Evolutionary conservation across 2,888 invertebrate genomes (phyloP).

Genomic region (Drosophila cracens): DNA sequence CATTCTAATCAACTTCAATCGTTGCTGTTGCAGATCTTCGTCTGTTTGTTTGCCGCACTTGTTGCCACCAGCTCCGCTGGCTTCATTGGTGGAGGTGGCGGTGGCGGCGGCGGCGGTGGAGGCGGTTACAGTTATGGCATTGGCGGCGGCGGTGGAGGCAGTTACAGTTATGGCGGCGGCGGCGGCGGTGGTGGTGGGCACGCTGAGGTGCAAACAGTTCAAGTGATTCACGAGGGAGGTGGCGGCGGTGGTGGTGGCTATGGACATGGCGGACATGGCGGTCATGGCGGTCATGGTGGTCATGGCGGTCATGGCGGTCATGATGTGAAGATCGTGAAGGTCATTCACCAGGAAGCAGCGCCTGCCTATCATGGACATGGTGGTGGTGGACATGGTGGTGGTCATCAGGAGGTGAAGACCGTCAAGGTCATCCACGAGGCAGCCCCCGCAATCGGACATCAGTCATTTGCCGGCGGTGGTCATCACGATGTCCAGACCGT

Average conservation of each 20-base stretch:
- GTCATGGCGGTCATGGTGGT: slow-evolving; percentile 47
- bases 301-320: slow-evolving; percentile 36
- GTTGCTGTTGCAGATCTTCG: slow-evolving; percentile 59
- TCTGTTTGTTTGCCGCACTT: slow-evolving; percentile 68
- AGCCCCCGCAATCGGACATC: slow-evolving; percentile 8
- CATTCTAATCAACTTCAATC: neutral
- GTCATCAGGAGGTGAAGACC: slow-evolving; percentile 59
- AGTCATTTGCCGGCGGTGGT: slow-evolving; percentile 19
- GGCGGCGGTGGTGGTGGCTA: slow-evolving; percentile 28
- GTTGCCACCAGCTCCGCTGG: slow-evolving; percentile 70
- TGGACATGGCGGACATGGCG: slow-evolving; percentile 47
- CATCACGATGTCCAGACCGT: slow-evolving; percentile 70
- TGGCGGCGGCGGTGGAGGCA: slow-evolving; percentile 35
- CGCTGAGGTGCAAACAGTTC: slow-evolving; percentile 60
- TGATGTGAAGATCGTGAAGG: slow-evolving; percentile 66
- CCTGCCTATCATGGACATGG: slow-evolving; percentile 21
- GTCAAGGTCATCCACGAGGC: slow-evolving; percentile 70
- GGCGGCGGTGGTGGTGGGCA: slow-evolving; percentile 51
- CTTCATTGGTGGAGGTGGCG: slow-evolving; percentile 61
- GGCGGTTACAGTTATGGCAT: slow-evolving; percentile 71
- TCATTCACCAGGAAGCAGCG: slow-evolving; percentile 59
- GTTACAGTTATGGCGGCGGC: slow-evolving; percentile 13
- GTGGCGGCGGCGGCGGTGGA: slow-evolving; percentile 22
- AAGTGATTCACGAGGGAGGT: slow-evolving; percentile 59
- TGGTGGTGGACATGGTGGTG: slow-evolving; percentile 35